Evolutionary conservation across 2,888 invertebrate genomes (phyloP), one percentile per base, ranked within the genome.

Genomic region (Opisthograptis luteolata): DNA sequence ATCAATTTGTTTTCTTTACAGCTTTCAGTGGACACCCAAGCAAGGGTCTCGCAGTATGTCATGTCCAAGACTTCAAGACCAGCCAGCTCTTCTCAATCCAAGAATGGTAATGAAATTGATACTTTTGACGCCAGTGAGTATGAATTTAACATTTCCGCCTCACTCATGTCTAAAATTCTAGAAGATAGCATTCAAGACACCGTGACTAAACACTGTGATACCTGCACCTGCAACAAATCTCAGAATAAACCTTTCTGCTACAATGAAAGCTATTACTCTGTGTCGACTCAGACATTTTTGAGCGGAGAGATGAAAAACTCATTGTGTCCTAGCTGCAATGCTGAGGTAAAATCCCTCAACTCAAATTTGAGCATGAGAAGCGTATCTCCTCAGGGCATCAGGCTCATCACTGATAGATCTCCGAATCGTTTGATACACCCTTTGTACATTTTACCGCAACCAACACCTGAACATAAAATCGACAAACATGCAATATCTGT

Each of bases 1-100:
- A 49, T 41, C 35, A 49, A 49, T 43, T 43, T 43, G 49, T 43
- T 49, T 52, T 44, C 49, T 42, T 90, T 92, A 46, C 88, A 98
- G 98, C 92, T 98, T 73, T 97, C 98, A 43, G 92, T 95, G 25
- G 98, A 98, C 81, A 94, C 98, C 22, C 98, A 98, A 89, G 94
- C 96, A 32, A 95, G 98, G 84, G 97, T 98, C 1, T 94, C 95
- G 19, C 94, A 94, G 19, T 96, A 96, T 73, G 93, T 95, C 45
- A 92, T 93, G 73, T 93, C 93, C 32, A 95, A 94, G 76, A 80
- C 87, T 24, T 65, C 81, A 1, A 87, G 85, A 47, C 75, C 80
- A 1, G 83, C 91, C 0, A 81, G 81, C 55, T 92, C 92, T 47
- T 70, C 81, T 13, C 83, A 81, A 30, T 81, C 85, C 3, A 87